Evolutionary conservation across 2,888 invertebrate species (phyloP), one percentile per base, ranked within the genome.

Genomic region (Odontothrips loti): DNA sequence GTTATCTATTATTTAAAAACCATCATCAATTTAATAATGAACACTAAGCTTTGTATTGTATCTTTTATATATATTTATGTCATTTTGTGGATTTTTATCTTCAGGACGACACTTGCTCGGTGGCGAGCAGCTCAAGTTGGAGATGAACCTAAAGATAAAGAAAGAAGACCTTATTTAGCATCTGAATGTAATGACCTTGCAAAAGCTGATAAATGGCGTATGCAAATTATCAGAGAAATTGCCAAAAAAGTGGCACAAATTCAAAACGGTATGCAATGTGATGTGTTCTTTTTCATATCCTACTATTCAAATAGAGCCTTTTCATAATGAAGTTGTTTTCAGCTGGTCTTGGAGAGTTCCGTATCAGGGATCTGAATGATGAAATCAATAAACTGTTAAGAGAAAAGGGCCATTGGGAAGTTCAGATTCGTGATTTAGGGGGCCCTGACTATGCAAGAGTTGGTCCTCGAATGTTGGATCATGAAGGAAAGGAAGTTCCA

Each of bases 211-310:
- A 97, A 96, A 89, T 99, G 97, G 94, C 90, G 99, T 83, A 90
- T 97, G 87, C 98, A 99, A 87, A 97, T 99, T 82, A 96, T 99
- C 81, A 90, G 98, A 82, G 99, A 99, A 88, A 95, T 99, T 78
- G 97, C 99, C 0, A 96, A 97, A 86, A 99, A 99, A 90, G 99
- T 99, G 0, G 96, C 99, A 1, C 97, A 98, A 88, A 99, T 99
- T 87, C 99, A 99, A 87, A 99, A 99, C 89, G 97, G 94, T 94
- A 87, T 84, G 82, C 80, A 15, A 43, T 23, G 63, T 83, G 29
- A 79, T 11, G 6, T 6, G 6, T 43, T 43, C 34, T 82, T 81
- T 81, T 23, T 34, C 48, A 47, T 82, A 81, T 81, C 75, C 11
- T 51, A 48, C 1, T n/a, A 58, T 80, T 17, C 23, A 17, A 20